Base-by-base conservation (phyloP, 2,113 vertebrate species). In the Mesocricetus auratus region DNA sequence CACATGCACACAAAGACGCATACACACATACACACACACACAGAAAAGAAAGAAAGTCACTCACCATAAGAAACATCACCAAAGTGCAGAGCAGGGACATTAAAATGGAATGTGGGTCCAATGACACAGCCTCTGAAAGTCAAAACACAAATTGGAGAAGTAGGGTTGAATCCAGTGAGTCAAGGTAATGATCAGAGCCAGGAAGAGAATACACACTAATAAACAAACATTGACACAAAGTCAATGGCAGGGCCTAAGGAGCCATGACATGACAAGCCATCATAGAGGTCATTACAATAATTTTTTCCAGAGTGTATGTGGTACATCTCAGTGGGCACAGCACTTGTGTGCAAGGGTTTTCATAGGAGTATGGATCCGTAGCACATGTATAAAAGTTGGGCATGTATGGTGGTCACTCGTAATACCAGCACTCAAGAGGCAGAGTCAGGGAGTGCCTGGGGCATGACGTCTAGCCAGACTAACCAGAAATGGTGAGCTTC, bases 51-150 rank as follows among this genome's bases (percentile, higher is more conserved):
- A 64, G 31, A 86, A 26, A 36, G 62, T 16, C 53, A 98, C 99
- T 99, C 97, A 99, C 99, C 99, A 79, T 99, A 99, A 86, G 98
- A 98, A 95, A 99, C 97, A 3, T 99, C 98, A 8, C 99, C 99
- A 15, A 99, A 99, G 96, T 96, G 47, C 16, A 99, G 98, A 87
- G 98, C 96, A 1, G 98, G 98, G 22, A 99, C 97, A 5, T 94
- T 91, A 47, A 99, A 99, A 94, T 99, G 98, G 82, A 99, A 99
- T 0, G 98, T 99, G 0, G 98, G 99, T 83, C 98, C 98, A 0
- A 98, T 98, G 95, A 99, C 98, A 31, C 98, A 98, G 95, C 99
- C 99, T 93, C 99, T 99, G 98, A 0, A 66, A 97, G 89, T 69
- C 96, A 62, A 89, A 85, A 95, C 0, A 94, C 58, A 90, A 56